These are phyloP conservation scores for Magallana gigas DNA, from an alignment of 1,140 invertebrate species.

Conservation along the genomic window DNA sequence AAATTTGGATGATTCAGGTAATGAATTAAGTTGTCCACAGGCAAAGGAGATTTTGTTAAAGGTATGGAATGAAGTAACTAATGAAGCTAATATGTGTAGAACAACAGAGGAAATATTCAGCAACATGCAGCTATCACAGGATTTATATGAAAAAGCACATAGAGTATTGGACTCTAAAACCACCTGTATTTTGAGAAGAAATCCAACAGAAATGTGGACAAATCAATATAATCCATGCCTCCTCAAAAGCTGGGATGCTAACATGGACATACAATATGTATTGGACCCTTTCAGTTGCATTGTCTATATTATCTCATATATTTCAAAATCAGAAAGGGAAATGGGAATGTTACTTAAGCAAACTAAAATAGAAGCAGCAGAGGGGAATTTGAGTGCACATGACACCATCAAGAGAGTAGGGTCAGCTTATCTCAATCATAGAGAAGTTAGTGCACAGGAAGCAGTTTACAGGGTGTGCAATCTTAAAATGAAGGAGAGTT, in stretches of 20 bases:
- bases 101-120: background rate
- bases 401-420: no score
- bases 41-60: background rate
- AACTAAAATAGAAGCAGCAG: no score
- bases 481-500: conserved; percentile 52
- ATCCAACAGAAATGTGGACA: conserved; percentile 19
- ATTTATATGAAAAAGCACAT: conserved; percentile 18
- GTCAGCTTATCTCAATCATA: no score
- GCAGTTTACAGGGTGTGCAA: conserved; percentile 53
- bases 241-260: conserved; percentile 40
- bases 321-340: no score
- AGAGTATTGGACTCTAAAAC: background rate
- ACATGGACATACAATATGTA: conserved; percentile 44
- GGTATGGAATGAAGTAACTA: conserved; percentile 45
- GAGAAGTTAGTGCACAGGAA: no score
- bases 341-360: no score
- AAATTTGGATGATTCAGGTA: background rate
- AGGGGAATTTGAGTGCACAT: no score
- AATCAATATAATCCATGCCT: conserved; percentile 45
- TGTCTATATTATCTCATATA: conserved; percentile 43
- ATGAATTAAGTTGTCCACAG: background rate
- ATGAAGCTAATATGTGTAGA: background rate
- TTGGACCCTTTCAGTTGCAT: conserved; percentile 26
- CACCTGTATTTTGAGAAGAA: background rate
- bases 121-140: background rate